A percentile compares a stretch with the other conserved stretches of the same genome.
These are phyloP conservation scores for Pelagia noctiluca DNA, from an alignment of 30 jellyfish, hydroid and myxozoan species.

Conservation along the genomic window DNA sequence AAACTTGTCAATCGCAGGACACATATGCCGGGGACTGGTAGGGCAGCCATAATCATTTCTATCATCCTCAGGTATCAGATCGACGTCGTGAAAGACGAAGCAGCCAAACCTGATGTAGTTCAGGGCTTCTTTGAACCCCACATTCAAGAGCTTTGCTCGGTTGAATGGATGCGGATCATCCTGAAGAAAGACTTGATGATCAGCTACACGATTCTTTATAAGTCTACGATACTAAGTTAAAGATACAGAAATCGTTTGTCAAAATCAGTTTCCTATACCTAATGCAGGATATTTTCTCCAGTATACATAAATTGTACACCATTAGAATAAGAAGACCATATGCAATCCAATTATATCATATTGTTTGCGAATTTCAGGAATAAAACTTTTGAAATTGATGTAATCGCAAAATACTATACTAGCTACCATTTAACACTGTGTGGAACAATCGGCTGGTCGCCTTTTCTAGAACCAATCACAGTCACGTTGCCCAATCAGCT, in stretches of 20 bases:
- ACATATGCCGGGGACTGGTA: constrained; percentile 70
- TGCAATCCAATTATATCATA: no score
- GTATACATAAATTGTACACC: no score
- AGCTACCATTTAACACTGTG: no score
- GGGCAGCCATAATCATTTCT: constrained; percentile 69
- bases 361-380: no score
- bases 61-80: constrained; percentile 70
- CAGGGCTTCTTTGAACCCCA: constrained; percentile 62
- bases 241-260: neutral
- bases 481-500: no score
- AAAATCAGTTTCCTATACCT: no score
- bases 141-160: constrained; percentile 75
- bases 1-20: constrained; percentile 67
- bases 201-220: neutral
- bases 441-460: no score
- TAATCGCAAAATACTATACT: no score
- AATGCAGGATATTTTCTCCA: no score
- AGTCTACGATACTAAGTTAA: neutral
- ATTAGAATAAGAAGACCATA: no score
- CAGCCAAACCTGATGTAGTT: constrained; percentile 42
- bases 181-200: constrained; percentile 20
- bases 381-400: no score
- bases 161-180: constrained; percentile 69
- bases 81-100: constrained; percentile 74
- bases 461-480: no score